Conservation (phyloP, 2,797 vertebrate species). For the Mionectes olivaceus region DNA sequence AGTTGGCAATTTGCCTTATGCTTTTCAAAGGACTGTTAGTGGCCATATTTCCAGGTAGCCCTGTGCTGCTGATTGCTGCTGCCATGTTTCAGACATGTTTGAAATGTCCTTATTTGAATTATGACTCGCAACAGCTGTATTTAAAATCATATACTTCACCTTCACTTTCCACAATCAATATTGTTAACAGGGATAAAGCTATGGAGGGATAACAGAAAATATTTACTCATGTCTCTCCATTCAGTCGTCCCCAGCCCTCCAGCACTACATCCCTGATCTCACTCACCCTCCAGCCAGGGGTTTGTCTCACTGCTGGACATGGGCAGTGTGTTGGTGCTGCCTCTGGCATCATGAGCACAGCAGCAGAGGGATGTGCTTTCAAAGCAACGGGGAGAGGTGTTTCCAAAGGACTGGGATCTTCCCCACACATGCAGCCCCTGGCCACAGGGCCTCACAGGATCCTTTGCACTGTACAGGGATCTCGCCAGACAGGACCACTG, state of each 20-base stretch:
- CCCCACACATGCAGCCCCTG: accelerated
- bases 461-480: not conserved
- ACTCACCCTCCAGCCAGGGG: accelerated
- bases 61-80: constrained; percentile 3
- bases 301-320: accelerated
- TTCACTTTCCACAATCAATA: constrained; percentile 47
- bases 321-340: accelerated
- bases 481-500: accelerated
- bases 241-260: not conserved
- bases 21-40: not conserved
- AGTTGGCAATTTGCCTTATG: not conserved
- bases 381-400: not conserved
- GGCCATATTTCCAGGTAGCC: not conserved
- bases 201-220: constrained; percentile 25
- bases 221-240: not conserved
- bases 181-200: constrained; percentile 29
- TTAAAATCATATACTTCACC: constrained; percentile 38
- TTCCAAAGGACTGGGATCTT: not conserved
- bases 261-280: not conserved
- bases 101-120: constrained; percentile 48
- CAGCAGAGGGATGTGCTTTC: not conserved
- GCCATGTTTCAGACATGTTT: not conserved
- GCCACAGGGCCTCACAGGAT: not conserved
- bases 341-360: not conserved
- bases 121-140: constrained; percentile 12